These are phyloP conservation scores for Agapetus fuscipes DNA, from an alignment of 2,888 invertebrate species.

Conservation along the genomic window DNA sequence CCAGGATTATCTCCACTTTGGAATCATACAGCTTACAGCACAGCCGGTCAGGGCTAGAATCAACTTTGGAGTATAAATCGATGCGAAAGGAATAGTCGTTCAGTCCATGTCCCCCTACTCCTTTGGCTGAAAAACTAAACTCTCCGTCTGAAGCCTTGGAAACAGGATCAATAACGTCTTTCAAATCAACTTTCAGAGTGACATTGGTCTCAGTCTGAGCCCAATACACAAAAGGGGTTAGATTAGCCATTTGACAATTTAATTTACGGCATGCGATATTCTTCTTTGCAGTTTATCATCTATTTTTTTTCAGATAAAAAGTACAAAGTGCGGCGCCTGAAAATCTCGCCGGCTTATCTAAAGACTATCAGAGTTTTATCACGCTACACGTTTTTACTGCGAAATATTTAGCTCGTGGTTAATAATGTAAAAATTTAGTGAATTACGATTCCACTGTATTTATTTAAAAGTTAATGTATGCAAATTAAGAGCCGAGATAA, in stretches of 20 bases:
- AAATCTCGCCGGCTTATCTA: too few relatives aligned
- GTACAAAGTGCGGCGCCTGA: too few relatives aligned
- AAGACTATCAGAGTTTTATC: too few relatives aligned
- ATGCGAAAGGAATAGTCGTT: slow-evolving; percentile 67
- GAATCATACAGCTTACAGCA: slow-evolving; percentile 53
- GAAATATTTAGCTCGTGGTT: too few relatives aligned
- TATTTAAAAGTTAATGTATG: too few relatives aligned
- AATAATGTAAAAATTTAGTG: too few relatives aligned
- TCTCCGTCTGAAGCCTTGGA: slow-evolving; percentile 56
- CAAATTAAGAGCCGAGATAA: too few relatives aligned
- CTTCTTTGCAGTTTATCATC: too few relatives aligned
- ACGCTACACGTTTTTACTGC: too few relatives aligned
- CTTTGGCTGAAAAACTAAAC: slow-evolving; percentile 61
- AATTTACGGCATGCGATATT: too few relatives aligned
- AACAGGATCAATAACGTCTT: slow-evolving; percentile 62
- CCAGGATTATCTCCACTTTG: slow-evolving; percentile 64
- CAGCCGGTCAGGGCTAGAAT: slow-evolving; percentile 26
- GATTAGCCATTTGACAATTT: slow-evolving; percentile 35
- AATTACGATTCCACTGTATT: too few relatives aligned
- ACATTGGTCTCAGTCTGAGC: slow-evolving; percentile 75
- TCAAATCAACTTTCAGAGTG: slow-evolving; percentile 67
- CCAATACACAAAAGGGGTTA: slow-evolving; percentile 85
- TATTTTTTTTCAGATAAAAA: too few relatives aligned
- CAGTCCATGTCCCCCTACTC: slow-evolving; percentile 69
- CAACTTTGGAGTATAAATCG: slow-evolving; percentile 57